Percentiles rank a stretch among this genome's conserved stretches.
Conservation (phyloP, 2,113 vertebrate species). For the Semnornis frantzii region DNA sequence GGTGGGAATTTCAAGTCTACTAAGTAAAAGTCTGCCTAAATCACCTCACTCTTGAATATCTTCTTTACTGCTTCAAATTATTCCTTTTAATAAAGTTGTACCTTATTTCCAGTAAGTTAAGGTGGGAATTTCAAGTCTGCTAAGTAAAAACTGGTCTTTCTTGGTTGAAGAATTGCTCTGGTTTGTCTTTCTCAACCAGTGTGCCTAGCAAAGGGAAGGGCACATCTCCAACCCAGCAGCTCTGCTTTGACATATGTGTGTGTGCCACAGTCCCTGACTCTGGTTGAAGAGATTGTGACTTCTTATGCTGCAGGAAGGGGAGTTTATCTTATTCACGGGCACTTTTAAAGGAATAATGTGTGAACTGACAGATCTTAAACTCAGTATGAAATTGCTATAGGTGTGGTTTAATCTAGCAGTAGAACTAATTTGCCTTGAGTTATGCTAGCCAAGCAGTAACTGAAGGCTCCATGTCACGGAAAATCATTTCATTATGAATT, state of each 20-base stretch:
- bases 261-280: neutral
- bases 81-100: neutral
- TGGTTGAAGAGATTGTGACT: neutral
- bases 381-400: neutral
- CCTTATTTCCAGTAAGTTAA: no score
- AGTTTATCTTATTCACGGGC: neutral
- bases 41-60: rapidly evolving
- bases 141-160: neutral
- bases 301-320: neutral
- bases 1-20: no score
- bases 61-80: neutral
- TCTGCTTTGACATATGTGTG: neutral
- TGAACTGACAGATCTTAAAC: conserved; percentile 11
- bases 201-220: neutral
- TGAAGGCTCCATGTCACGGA: neutral
- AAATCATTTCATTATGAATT: neutral
- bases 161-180: neutral
- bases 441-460: neutral
- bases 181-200: neutral
- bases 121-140: no score
- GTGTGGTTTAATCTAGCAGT: conserved; percentile 14
- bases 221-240: neutral
- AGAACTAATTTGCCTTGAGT: conserved; percentile 21
- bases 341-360: neutral
- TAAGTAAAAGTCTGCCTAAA: neutral